Base-by-base conservation (phyloP, 2,888 invertebrate genomes). In the Aspidiotus rigidus region DNA sequence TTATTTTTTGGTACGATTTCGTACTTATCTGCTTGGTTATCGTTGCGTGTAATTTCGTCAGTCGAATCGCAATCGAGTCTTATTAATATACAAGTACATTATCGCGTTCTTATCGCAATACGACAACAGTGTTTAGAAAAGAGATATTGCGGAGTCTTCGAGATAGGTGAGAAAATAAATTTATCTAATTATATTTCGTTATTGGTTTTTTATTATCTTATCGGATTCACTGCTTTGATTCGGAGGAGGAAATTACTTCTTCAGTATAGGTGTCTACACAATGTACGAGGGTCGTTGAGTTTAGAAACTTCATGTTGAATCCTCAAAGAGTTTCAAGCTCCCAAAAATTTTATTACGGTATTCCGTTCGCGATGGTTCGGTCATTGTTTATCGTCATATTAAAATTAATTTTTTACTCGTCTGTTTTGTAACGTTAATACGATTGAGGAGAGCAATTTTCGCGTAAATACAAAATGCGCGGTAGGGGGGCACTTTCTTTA, bases 141-240 rank as follows among this genome's bases (percentile, higher is more conserved):
- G 49, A 49, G 49, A 49, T 49, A 49, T n/a, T 13, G 11, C 11
- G 10, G n/a, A 11, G 49, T 49, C 49, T 49, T 49, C 49, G 49
- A 49, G 49, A 49, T 49, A 49, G 49, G 49, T 49, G 49, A 49
- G 49, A 49, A 28, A 28, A 28, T 28, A 28, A 28, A 49, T 49
- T 49, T 49, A 49, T 49, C 49, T 49, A 49, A 49, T 49, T 49
- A 49, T 66, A 59, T 66, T 66, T 57, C 59, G 41, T 66, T 66
- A 59, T 66, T 66, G 57, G 57, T 66, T 66, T 66, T 66, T 66
- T 66, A 59, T 57, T 66, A 59, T 66, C 57, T 59, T 66, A 59
- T 66, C 59, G 59, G 66, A 17, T 28, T 28, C 28, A 5, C 28
- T 28, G 28, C 28, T 28, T 28, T 28, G 28, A 28, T 28, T 28